These are phyloP conservation scores for Eubasilissa regina DNA, from an alignment of 1,140 invertebrate species.

Conservation along the genomic window DNA sequence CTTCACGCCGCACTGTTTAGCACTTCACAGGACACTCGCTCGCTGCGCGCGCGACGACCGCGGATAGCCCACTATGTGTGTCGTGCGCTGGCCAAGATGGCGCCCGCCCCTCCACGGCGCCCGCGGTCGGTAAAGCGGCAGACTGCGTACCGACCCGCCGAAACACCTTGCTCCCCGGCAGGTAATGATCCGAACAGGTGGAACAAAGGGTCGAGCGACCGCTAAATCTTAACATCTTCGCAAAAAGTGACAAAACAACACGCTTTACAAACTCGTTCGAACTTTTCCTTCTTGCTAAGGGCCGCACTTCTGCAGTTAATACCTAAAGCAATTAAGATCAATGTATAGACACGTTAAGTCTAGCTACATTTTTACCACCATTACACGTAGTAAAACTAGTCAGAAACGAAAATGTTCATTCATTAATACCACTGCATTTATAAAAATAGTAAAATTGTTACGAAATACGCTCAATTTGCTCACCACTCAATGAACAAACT, in stretches of 20 bases:
- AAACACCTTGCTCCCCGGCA: conserved; percentile 36
- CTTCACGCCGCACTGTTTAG: conserved; percentile 1
- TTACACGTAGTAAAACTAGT: not conserved
- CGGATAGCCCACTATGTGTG: conserved; percentile 48
- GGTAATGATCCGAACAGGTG: conserved; percentile 35
- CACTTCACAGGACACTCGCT: conserved; percentile 50
- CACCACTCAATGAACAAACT: not conserved
- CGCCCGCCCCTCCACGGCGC: conserved; percentile 41
- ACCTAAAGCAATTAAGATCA: not conserved
- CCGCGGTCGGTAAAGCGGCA: conserved; percentile 52
- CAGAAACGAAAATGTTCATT: not conserved
- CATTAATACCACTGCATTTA: not conserved
- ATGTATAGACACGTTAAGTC: conserved; percentile 17
- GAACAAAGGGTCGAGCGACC: not conserved
- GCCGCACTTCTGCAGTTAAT: not conserved
- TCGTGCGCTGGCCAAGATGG: conserved; percentile 47
- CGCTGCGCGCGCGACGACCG: conserved; percentile 57
- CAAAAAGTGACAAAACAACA: not conserved
- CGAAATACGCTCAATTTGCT: not conserved
- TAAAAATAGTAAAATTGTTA: not conserved
- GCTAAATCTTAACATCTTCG: not conserved
- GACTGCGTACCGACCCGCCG: conserved; percentile 27
- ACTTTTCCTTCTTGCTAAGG: not conserved
- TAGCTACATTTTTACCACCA: not conserved
- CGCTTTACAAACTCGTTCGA: not conserved